Evolutionary conservation across 2,888 invertebrate species (phyloP).

Genomic region (Acanthosepion lycidas): DNA sequence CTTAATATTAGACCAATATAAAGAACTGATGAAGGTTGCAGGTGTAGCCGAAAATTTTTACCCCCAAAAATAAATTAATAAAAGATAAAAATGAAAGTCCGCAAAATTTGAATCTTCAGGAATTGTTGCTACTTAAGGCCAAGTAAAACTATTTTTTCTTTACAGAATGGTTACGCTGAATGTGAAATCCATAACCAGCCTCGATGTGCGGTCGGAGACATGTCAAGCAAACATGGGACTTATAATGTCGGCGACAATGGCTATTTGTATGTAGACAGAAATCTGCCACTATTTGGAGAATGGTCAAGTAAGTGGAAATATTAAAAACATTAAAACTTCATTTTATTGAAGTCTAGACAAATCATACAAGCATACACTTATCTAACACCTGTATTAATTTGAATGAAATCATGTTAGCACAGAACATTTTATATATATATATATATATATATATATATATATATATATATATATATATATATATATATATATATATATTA

Average conservation of each 20-base stretch:
- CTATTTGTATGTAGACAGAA: conserved; percentile 82
- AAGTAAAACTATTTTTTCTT: not conserved
- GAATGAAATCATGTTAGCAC: no score
- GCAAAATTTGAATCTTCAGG: not conserved
- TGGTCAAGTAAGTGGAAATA: conserved; percentile 68
- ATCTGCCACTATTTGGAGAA: conserved; percentile 84
- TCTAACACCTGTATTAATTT: no score
- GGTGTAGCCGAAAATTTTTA: no score
- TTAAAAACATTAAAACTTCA: not conserved
- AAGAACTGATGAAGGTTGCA: no score
- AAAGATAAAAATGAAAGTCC: no score
- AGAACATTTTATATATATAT: not conserved
- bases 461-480: conserved; percentile 16
- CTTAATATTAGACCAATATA: no score
- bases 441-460: conserved; percentile 1
- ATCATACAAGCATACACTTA: no score
- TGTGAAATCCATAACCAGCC: conserved; percentile 80
- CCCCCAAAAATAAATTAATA: no score
- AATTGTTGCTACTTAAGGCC: not conserved
- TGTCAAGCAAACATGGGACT: conserved; percentile 77
- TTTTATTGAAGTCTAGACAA: no score
- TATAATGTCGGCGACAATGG: conserved; percentile 84
- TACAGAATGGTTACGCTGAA: conserved; percentile 76
- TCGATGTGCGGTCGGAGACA: conserved; percentile 91
- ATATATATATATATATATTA: not conserved